Conservation (phyloP, 2,797 vertebrate species). For the Hypotaenidia okinawae region DNA sequence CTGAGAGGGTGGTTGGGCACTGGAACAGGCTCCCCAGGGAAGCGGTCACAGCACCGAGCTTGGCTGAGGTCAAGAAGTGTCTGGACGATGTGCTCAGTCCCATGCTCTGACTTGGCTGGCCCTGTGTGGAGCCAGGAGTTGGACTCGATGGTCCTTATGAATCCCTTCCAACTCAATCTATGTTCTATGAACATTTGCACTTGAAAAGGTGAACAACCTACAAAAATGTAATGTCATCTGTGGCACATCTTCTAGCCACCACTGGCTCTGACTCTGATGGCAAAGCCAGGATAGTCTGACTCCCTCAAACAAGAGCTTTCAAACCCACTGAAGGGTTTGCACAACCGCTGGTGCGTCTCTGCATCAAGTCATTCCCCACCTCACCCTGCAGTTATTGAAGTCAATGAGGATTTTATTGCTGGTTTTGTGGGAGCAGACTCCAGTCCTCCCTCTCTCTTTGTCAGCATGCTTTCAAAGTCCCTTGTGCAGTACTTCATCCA, state of each 20-base stretch:
- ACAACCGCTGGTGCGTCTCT: fast-evolving
- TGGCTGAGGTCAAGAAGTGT: too few relatives aligned
- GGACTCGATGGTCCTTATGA: too few relatives aligned
- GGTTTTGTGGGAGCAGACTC: neutral
- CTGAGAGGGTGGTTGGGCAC: too few relatives aligned
- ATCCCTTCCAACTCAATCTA: too few relatives aligned
- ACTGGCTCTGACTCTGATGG: neutral
- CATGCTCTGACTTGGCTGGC: too few relatives aligned
- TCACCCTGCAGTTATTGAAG: neutral
- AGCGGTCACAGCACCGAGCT: too few relatives aligned
- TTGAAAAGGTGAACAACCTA: neutral
- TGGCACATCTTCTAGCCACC: neutral
- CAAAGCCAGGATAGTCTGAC: neutral
- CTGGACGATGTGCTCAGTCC: too few relatives aligned
- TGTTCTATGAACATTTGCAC: neutral
- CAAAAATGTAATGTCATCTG: neutral
- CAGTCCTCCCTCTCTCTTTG: neutral
- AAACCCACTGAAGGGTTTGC: neutral
- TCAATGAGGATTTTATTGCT: neutral
- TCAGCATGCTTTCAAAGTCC: neutral
- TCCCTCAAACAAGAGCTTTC: neutral
- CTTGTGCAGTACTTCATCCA: neutral
- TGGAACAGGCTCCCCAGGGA: too few relatives aligned
- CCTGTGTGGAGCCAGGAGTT: too few relatives aligned
- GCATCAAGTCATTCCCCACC: neutral